phyloP scores from a whole-genome alignment of 2,888 invertebrate genomes.

The Lypha dubia region DNA sequence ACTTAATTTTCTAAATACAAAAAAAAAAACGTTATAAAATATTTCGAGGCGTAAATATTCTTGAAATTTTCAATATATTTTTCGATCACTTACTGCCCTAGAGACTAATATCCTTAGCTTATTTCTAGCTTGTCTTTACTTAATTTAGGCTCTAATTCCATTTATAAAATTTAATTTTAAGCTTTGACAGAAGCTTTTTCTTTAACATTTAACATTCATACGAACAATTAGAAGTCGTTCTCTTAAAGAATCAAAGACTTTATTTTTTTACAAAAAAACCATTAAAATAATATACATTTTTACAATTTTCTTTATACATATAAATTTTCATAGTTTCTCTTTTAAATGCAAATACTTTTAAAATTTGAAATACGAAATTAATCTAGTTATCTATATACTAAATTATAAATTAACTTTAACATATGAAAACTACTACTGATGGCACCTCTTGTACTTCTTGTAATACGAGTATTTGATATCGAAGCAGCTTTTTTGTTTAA shows the following conservation, averaged over 20 bases:
- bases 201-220: not conserved
- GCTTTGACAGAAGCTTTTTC: too few relatives aligned
- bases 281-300: constrained; percentile 32
- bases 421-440: constrained; percentile 33
- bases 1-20: too few relatives aligned
- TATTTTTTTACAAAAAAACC: not conserved
- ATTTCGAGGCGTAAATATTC: too few relatives aligned
- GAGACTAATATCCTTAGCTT: not conserved
- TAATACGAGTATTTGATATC: not conserved
- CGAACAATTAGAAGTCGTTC: not conserved
- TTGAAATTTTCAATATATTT: too few relatives aligned
- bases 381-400: constrained; percentile 66
- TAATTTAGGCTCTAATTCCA: not conserved
- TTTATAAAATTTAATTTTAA: not conserved
- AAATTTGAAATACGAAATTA: constrained; percentile 10
- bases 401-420: constrained; percentile 52
- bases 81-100: too few relatives aligned
- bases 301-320: constrained; percentile 25
- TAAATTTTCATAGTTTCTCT: not conserved
- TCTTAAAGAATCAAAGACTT: not conserved
- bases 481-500: not conserved
- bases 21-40: too few relatives aligned
- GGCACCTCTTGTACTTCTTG: not conserved
- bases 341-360: constrained; percentile 17
- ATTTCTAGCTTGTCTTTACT: not conserved